phyloP scores from a whole-genome alignment of 2,888 invertebrate species.

The Achlya flavicornis region DNA sequence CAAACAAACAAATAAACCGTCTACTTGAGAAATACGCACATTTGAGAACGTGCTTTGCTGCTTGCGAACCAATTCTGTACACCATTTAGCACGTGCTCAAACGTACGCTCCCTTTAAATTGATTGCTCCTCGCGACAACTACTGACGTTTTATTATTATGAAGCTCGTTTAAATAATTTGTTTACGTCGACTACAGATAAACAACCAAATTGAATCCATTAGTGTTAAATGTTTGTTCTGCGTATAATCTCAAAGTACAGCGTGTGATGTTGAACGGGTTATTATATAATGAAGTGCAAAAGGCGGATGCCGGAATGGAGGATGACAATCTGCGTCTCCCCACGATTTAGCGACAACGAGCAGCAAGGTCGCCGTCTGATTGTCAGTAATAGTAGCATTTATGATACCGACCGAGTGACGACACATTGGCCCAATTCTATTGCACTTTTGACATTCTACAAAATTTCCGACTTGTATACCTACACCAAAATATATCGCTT shows the following conservation, averaged over 20 bases:
- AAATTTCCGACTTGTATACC: conserved; percentile 5
- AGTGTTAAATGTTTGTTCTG: neutral
- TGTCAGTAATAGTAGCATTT: conserved; percentile 76
- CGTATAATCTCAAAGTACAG: conserved; percentile 19
- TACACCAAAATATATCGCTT: neutral
- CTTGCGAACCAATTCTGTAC: neutral
- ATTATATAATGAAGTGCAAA: conserved; percentile 76
- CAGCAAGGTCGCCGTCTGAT: conserved; percentile 80
- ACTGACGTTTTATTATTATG: conserved; percentile 3
- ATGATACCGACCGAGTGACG: conserved; percentile 57
- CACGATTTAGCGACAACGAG: conserved; percentile 79
- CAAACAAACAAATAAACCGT: no score
- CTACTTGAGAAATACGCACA: neutral
- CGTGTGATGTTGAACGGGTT: conserved; percentile 40
- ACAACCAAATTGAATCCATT: neutral
- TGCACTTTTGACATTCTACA: conserved; percentile 40
- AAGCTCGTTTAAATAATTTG: neutral
- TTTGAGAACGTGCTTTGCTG: neutral
- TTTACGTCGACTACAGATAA: neutral
- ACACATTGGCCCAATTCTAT: conserved; percentile 69
- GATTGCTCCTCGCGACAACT: neutral
- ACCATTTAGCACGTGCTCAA: neutral
- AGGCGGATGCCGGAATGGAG: conserved; percentile 78
- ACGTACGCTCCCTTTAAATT: neutral
- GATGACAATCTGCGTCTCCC: conserved; percentile 79